Percentiles rank a stretch among this genome's conserved stretches.
Conservation (phyloP, 2,888 invertebrate genomes). For the Drosophila infuscata region DNA sequence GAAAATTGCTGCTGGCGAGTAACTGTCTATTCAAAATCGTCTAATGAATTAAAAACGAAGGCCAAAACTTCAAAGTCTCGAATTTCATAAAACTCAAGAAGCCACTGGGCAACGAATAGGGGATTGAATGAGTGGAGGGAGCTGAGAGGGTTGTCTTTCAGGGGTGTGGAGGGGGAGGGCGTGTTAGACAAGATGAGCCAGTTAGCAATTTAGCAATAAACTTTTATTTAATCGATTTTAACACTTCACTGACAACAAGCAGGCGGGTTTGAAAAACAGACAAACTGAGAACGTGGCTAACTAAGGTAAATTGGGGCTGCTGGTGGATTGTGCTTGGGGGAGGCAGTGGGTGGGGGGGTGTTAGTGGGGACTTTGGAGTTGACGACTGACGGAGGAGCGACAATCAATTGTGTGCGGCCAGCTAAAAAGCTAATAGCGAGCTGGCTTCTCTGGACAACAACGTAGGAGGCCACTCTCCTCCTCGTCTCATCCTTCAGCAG, state of each 20-base stretch:
- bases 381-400: constrained; percentile 25
- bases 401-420: constrained; percentile 70
- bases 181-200: constrained; percentile 50
- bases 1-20: not conserved
- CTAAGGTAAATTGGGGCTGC: constrained; percentile 7
- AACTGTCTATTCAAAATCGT: constrained; percentile 20
- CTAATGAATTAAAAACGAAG: constrained; percentile 34
- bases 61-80: constrained; percentile 51
- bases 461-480: constrained; percentile 29
- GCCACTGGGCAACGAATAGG: constrained; percentile 12
- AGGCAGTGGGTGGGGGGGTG: not conserved
- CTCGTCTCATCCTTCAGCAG: not conserved
- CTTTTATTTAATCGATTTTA: constrained; percentile 79
- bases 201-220: constrained; percentile 80
- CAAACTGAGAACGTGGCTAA: constrained; percentile 22
- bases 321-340: not conserved
- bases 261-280: not conserved
- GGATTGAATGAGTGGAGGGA: not conserved
- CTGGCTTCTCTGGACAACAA: constrained; percentile 29
- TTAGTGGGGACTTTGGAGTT: not conserved
- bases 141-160: no score
- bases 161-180: no score
- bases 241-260: constrained; percentile 71
- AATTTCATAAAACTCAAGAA: constrained; percentile 46
- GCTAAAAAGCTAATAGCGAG: constrained; percentile 54